A percentile compares a stretch with the other conserved stretches of the same genome.
phyloP scores from a whole-genome alignment of 2,113 vertebrate species.

The Aplodontia rufa region DNA sequence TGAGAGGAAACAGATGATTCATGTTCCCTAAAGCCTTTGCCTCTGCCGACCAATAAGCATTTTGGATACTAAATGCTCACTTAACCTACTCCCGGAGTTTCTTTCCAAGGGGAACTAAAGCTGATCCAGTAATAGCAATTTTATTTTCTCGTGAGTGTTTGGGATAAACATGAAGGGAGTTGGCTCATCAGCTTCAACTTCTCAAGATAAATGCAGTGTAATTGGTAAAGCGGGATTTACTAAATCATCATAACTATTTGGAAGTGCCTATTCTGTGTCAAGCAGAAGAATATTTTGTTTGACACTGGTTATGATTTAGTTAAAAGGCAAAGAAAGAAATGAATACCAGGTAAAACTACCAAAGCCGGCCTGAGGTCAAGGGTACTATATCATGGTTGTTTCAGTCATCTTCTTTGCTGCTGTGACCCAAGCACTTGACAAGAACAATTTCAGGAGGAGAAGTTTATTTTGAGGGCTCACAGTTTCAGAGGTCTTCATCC shows the following conservation, averaged over 20 bases:
- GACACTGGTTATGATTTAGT: neutral
- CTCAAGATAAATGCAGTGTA: too few species aligned
- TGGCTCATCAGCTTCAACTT: neutral
- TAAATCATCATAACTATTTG: neutral
- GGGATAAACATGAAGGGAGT: neutral
- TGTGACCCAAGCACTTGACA: too few species aligned
- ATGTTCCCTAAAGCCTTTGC: neutral
- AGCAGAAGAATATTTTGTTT: neutral
- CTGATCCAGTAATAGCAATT: too few species aligned
- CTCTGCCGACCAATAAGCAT: neutral
- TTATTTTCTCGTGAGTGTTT: neutral
- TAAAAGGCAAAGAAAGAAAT: neutral
- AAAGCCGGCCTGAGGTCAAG: neutral
- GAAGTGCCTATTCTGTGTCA: neutral
- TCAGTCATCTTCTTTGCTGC: too few species aligned
- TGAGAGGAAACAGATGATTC: neutral
- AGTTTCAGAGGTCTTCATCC: too few species aligned
- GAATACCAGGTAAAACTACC: accelerated
- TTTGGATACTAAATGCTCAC: neutral
- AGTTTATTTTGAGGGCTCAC: too few species aligned
- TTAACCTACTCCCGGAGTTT: neutral
- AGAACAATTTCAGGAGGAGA: too few species aligned
- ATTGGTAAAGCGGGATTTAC: neutral
- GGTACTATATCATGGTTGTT: neutral
- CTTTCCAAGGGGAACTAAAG: neutral